Percentiles rank a stretch among this genome's conserved stretches.
phyloP scores from a whole-genome alignment of 2,797 vertebrate genomes.

The Limosa lapponica region DNA sequence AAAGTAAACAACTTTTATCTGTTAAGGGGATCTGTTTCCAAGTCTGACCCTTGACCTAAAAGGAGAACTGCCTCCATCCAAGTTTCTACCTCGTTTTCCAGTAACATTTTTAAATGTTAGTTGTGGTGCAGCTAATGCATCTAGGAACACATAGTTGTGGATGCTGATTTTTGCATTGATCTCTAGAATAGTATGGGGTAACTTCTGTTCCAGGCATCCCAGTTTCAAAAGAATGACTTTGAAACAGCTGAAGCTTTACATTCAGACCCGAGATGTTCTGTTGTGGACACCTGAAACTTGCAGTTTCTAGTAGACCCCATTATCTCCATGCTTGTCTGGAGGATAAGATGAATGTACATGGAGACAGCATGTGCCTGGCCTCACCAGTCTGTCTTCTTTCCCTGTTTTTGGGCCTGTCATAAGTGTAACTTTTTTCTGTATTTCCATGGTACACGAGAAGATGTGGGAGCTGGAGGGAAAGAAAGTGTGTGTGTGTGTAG shows the following conservation, averaged over 20 bases:
- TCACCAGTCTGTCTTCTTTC: background rate
- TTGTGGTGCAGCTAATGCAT: background rate
- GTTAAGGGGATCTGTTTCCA: background rate
- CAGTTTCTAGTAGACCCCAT: background rate
- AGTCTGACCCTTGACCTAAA: background rate
- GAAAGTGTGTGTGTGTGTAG: fast-evolving
- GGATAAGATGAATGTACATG: background rate
- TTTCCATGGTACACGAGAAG: background rate
- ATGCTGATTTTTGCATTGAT: background rate
- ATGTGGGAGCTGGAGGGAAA: background rate
- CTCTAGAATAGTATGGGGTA: background rate
- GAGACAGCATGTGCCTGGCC: background rate
- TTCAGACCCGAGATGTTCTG: background rate
- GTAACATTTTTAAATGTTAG: background rate
- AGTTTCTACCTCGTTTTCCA: background rate
- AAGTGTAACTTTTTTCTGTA: background rate
- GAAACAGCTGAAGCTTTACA: background rate
- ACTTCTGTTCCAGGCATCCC: background rate
- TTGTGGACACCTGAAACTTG: background rate
- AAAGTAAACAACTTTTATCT: background rate
- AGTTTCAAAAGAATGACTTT: background rate
- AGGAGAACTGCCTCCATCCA: background rate
- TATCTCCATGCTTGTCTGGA: background rate
- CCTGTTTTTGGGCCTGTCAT: background rate
- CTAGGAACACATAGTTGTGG: background rate